Evolutionary conservation across 2,797 vertebrate species (phyloP).

Genomic region (Chaenodraco wilsoni): DNA sequence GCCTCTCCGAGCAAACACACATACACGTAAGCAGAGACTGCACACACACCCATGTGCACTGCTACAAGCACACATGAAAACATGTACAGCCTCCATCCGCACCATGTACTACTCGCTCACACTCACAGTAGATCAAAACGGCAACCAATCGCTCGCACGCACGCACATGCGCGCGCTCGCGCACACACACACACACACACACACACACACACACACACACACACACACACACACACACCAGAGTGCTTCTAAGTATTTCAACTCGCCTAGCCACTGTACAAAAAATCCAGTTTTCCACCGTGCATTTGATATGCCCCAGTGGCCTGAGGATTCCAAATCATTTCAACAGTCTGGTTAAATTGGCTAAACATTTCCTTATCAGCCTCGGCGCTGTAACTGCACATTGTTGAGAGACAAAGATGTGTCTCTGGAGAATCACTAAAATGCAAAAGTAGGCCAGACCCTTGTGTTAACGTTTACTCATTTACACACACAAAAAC

Average conservation of each 20-base stretch:
- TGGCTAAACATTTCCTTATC: constrained; percentile 72
- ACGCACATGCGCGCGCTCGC: no score
- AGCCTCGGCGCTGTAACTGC: constrained; percentile 49
- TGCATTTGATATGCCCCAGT: constrained; percentile 56
- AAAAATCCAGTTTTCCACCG: constrained; percentile 64
- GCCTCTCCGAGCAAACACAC: constrained; percentile 45
- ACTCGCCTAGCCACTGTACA: constrained; percentile 50
- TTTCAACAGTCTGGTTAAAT: constrained; percentile 69
- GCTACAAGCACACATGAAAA: constrained; percentile 21
- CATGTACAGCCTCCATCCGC: constrained; percentile 34
- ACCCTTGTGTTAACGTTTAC: constrained; percentile 41
- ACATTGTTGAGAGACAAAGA: constrained; percentile 56
- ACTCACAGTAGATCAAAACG: constrained; percentile 41
- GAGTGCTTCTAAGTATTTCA: constrained; percentile 50
- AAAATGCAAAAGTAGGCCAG: constrained; percentile 60
- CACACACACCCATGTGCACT: constrained; percentile 12
- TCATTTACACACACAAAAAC: constrained; percentile 56
- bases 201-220: constrained; percentile 29
- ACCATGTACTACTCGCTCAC: not conserved
- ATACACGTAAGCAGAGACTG: not conserved
- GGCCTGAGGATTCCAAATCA: constrained; percentile 65
- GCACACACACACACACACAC: not conserved
- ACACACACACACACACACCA: constrained; percentile 34
- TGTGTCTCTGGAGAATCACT: constrained; percentile 42
- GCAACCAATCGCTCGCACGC: no score